Conservation (phyloP, 1,140 invertebrate genomes). For the Sogatella furcifera region DNA sequence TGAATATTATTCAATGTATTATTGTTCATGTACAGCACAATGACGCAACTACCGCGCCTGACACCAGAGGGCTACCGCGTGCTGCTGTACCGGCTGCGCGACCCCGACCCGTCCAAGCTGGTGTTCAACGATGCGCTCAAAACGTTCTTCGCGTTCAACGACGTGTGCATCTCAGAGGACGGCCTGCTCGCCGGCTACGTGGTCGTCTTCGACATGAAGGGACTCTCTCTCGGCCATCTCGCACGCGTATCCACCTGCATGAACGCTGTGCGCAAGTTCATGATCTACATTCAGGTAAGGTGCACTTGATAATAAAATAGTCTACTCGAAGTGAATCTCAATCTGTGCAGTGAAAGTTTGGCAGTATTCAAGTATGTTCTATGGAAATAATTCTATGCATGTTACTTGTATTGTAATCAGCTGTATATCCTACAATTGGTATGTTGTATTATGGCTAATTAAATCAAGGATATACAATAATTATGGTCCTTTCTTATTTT, state of each 20-base stretch:
- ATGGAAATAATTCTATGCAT: too few species aligned
- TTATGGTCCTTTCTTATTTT: too few species aligned
- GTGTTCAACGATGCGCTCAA: slow-evolving; percentile 45
- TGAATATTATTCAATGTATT: too few species aligned
- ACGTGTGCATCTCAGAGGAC: slow-evolving; percentile 47
- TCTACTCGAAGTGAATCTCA: too few species aligned
- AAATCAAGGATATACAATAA: too few species aligned
- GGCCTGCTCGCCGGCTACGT: slow-evolving; percentile 48
- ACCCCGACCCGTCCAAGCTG: slow-evolving; percentile 45
- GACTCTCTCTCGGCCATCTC: slow-evolving; percentile 45
- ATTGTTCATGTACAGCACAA: background rate
- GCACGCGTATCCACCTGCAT: slow-evolving; percentile 40
- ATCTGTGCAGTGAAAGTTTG: too few species aligned
- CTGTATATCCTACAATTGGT: too few species aligned
- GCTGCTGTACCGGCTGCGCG: slow-evolving; percentile 42
- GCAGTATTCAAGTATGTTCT: too few species aligned
- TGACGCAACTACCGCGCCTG: slow-evolving; percentile 35
- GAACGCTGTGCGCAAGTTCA: slow-evolving; percentile 43
- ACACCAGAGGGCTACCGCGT: slow-evolving; percentile 48
- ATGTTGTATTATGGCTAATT: too few species aligned
- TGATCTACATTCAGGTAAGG: slow-evolving; percentile 51
- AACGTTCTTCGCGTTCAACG: slow-evolving; percentile 53
- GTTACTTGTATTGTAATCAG: too few species aligned
- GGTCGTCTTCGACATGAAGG: slow-evolving; percentile 54
- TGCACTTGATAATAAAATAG: too few species aligned